A percentile compares a stretch with the other conserved stretches of the same genome.
These are phyloP conservation scores for Petaurus breviceps DNA, from an alignment of 2,113 vertebrate species.

Conservation along the genomic window DNA sequence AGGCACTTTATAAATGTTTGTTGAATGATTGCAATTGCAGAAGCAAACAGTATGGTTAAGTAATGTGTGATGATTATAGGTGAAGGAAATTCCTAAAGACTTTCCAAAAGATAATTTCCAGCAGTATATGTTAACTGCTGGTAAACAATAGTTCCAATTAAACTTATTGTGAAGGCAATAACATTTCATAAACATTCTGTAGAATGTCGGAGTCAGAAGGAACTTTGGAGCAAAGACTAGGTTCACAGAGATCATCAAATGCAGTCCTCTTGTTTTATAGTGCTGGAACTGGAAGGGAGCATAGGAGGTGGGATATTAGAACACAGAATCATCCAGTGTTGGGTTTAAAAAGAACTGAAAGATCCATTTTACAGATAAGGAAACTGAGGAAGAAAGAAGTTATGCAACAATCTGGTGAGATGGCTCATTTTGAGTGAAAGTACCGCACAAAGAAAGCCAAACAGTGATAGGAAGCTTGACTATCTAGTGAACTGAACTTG, in stretches of 20 bases:
- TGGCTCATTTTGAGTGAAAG: conserved; percentile 27
- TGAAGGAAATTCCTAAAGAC: neutral
- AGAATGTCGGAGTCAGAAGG: neutral
- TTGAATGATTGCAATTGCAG: conserved; percentile 15
- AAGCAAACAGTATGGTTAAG: conserved; percentile 6
- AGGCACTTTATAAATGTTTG: neutral
- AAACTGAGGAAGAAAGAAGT: neutral
- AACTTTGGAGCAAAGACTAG: neutral
- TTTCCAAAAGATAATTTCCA: conserved; percentile 30
- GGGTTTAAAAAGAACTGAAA: neutral
- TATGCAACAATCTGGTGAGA: neutral
- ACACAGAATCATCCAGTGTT: neutral
- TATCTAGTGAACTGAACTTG: neutral
- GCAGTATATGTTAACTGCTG: conserved; percentile 9
- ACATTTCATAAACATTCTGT: neutral
- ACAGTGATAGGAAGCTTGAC: conserved; percentile 3
- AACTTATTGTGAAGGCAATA: neutral
- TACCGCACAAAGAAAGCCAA: conserved; percentile 14
- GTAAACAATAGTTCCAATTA: conserved; percentile 42
- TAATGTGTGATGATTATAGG: conserved; percentile 31
- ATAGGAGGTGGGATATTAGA: neutral
- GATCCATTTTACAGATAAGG: neutral
- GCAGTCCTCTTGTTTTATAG: neutral
- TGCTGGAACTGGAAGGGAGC: neutral
- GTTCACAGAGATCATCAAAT: neutral